A percentile compares a stretch with the other conserved stretches of the same genome.
These are phyloP conservation scores for Acleris sparsana DNA, from an alignment of 2,888 invertebrate genomes.

Conservation along the genomic window DNA sequence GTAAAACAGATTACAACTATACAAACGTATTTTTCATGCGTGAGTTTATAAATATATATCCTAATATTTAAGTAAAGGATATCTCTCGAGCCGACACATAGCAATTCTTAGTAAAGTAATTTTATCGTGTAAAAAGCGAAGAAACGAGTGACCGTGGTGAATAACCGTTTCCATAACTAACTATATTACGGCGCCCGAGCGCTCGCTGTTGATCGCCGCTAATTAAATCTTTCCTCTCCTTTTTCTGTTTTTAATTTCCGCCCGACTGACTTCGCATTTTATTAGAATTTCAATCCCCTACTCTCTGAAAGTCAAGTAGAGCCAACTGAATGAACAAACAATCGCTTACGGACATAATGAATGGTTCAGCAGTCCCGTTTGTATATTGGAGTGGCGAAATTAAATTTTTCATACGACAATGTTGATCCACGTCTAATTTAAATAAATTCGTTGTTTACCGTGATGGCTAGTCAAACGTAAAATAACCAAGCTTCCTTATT, in stretches of 20 bases:
- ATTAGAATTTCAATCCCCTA: constrained; percentile 55
- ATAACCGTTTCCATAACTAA: constrained; percentile 36
- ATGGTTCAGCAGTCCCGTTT: constrained; percentile 41
- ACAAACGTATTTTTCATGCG: no score
- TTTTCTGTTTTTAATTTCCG: constrained; percentile 54
- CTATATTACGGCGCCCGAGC: constrained; percentile 32
- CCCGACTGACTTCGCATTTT: constrained; percentile 49
- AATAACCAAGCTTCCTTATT: no score
- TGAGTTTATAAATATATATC: no score
- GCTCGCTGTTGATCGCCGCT: constrained; percentile 46
- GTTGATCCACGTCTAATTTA: no score
- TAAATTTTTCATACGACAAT: neutral
- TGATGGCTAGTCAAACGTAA: no score
- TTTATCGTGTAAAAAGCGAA: neutral
- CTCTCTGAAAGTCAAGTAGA: constrained; percentile 40
- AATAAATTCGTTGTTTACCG: no score
- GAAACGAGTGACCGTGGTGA: constrained; percentile 8
- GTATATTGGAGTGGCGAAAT: constrained; percentile 24
- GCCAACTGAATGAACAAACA: constrained; percentile 41
- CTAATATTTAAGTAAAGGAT: no score
- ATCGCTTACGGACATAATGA: constrained; percentile 46
- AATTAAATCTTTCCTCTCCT: constrained; percentile 54
- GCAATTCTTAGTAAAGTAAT: neutral
- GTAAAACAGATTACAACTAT: no score
- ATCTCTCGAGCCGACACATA: neutral